Base-by-base conservation (phyloP, 2,888 invertebrate species). In the Drosophila anomelani region DNA sequence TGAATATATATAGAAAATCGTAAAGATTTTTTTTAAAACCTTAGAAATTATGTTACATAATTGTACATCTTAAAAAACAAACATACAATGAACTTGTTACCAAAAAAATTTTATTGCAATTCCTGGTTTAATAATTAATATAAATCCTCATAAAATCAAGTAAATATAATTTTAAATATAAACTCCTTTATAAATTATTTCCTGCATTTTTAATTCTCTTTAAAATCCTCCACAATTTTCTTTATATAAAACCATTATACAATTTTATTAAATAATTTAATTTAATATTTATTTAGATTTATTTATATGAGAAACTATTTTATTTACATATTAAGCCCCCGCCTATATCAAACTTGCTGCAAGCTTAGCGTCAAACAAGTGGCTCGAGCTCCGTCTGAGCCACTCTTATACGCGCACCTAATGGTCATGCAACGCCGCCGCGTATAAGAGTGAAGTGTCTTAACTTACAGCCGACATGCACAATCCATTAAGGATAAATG, bases 381-480 rank as follows among this genome's bases (percentile, higher is more conserved):
- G 67, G 56, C 43, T 26, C 12, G 34, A 26, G 46, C 44, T 26
- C 17, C 26, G 12, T 20, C 10, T 12, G 51, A 17, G 36, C 7
- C 56, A 76, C 81, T 84, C 81, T 86, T 86, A 78, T 81, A 81
- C 79, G 17, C 15, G n/a, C 15, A 2, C 8, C 23, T 26, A 51
- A 46, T 39, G 53, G 23, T 34, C 46, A 41, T 57, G 34, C 54
- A 58, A 4, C 13, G 15, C 4, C 34, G 15, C 6, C 34, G 15
- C 7, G 63, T 81, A 85, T 75, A 81, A 82, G 82, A 87, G 80
- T 29, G 10, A 6, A 32, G 17, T 38, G 57, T 32, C 43, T 46
- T 46, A 51, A 41, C 39, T 36, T n/a, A 44, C 36, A 17, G 39
- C 20, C 15, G 41, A 57, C 68, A 71, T 41, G 58, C 53, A 70